These are phyloP conservation scores for Rhopalosiphum padi DNA, from an alignment of 1,140 invertebrate genomes.

Conservation along the genomic window DNA sequence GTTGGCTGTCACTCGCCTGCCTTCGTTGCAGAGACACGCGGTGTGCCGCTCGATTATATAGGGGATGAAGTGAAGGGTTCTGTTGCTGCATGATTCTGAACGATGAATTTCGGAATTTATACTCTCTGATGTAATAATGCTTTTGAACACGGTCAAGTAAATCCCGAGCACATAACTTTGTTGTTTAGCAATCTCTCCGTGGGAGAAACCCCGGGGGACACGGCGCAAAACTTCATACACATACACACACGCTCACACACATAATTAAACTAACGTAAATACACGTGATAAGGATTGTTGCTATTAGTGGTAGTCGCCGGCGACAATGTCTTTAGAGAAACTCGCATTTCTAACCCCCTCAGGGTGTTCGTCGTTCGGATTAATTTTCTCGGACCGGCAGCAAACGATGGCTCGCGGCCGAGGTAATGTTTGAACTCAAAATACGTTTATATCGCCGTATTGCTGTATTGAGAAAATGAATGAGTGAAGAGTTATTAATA, in stretches of 20 bases:
- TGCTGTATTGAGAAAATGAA: background rate
- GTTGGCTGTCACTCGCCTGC: conserved; percentile 35
- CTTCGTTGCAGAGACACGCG: background rate
- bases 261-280: conserved; percentile 47
- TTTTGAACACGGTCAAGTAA: conserved; percentile 57
- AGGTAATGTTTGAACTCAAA: background rate
- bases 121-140: conserved; percentile 17
- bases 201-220: conserved; percentile 44
- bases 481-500: conserved; percentile 8
- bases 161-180: conserved; percentile 51
- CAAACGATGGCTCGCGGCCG: background rate
- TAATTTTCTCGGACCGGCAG: conserved; percentile 42
- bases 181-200: conserved; percentile 48
- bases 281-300: conserved; percentile 33
- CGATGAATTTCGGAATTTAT: conserved; percentile 33
- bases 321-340: conserved; percentile 8
- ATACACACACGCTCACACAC: background rate
- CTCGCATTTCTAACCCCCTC: background rate
- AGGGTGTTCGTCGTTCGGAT: conserved; percentile 24
- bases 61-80: background rate
- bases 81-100: conserved; percentile 22
- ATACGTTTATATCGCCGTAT: background rate
- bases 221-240: conserved; percentile 16
- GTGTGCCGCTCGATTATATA: background rate
- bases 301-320: background rate